These are phyloP conservation scores for Vimba vimba DNA, from an alignment of 2,113 vertebrate genomes.

Conservation along the genomic window DNA sequence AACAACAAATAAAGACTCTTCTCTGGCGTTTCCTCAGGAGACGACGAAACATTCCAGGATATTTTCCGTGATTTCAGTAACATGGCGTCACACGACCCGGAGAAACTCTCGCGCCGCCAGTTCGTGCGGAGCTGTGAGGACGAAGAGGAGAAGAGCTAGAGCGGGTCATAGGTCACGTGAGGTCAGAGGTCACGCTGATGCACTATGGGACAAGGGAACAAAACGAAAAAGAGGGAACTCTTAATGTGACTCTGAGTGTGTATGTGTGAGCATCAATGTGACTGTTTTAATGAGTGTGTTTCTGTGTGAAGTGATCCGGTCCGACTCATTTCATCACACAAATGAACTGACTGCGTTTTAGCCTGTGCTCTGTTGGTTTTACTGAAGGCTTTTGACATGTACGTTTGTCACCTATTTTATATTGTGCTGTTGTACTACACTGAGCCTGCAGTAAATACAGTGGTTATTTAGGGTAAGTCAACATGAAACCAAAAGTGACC, in stretches of 20 bases:
- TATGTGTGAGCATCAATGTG: neutral
- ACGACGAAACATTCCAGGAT: conserved; percentile 80
- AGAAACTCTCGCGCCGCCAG: conserved; percentile 68
- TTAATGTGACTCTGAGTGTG: neutral
- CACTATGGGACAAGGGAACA: neutral
- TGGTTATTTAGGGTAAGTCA: neutral
- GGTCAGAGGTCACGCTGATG: conserved; percentile 29
- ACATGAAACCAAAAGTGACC: neutral
- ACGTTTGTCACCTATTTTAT: neutral
- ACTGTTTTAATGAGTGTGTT: neutral
- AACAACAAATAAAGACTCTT: neutral
- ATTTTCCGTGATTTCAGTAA: conserved; percentile 80
- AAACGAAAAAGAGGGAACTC: neutral
- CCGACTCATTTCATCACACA: conserved; percentile 8
- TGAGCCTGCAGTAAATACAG: neutral
- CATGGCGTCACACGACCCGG: conserved; percentile 80
- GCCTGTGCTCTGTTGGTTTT: neutral
- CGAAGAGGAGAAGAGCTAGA: conserved; percentile 1
- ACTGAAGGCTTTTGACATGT: neutral
- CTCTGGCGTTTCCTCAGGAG: conserved; percentile 62
- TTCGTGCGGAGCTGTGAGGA: conserved; percentile 57
- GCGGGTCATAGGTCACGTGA: neutral
- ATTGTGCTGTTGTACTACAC: neutral
- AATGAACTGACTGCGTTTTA: neutral
- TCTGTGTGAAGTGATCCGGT: neutral